phyloP scores from a whole-genome alignment of 53 echinoderm and acorn worm species.

The Astropecten irregularis region DNA sequence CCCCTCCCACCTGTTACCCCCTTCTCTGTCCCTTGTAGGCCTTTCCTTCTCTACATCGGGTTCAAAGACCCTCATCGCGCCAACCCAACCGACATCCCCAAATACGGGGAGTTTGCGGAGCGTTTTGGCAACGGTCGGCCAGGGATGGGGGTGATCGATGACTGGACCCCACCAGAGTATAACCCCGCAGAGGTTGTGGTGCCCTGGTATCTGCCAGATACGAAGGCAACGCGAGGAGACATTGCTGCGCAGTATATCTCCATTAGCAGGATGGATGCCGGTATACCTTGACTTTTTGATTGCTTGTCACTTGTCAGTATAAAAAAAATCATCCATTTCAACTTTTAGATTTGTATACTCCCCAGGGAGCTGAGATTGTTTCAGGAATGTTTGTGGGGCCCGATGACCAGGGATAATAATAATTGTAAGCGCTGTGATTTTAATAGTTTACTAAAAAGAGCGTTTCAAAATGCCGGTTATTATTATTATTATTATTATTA shows the following conservation, averaged over 20 bases:
- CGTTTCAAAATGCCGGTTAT: too few species aligned
- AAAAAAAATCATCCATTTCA: too few species aligned
- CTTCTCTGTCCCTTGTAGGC: constrained; percentile 23
- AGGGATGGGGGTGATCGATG: constrained; percentile 67
- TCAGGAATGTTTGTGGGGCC: too few species aligned
- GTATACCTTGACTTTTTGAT: constrained; percentile 55
- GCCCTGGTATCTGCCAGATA: constrained; percentile 83
- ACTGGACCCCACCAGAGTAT: constrained; percentile 76
- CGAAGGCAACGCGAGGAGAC: constrained; percentile 77
- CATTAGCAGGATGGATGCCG: constrained; percentile 87
- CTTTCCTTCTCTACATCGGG: constrained; percentile 80
- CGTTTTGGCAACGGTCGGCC: constrained; percentile 79
- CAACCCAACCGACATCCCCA: constrained; percentile 26
- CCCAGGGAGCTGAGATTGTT: too few species aligned
- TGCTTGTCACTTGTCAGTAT: too few species aligned
- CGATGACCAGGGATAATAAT: too few species aligned
- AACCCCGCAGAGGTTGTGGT: constrained; percentile 73
- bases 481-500: too few species aligned
- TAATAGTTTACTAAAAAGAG: too few species aligned
- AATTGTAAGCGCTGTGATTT: too few species aligned
- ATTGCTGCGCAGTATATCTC: constrained; percentile 84
- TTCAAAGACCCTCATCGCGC: constrained; percentile 84
- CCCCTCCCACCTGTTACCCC: neutral
- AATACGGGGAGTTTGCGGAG: constrained; percentile 76
- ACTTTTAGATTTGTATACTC: too few species aligned